Conservation (phyloP, 2,888 invertebrate genomes). For the Melipona beecheii region DNA sequence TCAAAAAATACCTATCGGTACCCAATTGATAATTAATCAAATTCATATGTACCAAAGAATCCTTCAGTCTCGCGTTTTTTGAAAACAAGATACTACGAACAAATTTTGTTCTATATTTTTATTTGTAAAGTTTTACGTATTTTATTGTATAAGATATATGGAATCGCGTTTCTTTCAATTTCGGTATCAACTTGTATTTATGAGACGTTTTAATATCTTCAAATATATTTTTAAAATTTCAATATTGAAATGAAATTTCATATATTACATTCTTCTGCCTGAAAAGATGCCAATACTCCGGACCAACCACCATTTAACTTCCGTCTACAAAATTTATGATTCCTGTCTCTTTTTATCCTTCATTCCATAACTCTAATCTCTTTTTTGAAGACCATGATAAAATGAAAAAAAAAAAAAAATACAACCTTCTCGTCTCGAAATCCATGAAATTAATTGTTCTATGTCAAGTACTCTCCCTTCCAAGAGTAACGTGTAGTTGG, state of each 20-base stretch:
- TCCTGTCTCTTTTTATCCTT: not conserved
- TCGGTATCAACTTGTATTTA: not conserved
- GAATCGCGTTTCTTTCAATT: not conserved
- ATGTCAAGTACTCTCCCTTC: too few relatives aligned
- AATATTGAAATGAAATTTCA: not conserved
- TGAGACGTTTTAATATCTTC: not conserved
- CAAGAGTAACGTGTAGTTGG: not conserved
- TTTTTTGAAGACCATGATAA: not conserved
- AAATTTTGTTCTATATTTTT: not conserved
- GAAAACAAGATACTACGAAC: too few relatives aligned
- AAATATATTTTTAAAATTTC: not conserved
- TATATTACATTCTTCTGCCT: not conserved
- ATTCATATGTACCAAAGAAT: too few relatives aligned
- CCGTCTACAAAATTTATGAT: not conserved
- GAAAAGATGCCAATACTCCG: not conserved
- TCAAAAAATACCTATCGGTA: not conserved
- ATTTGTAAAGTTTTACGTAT: too few relatives aligned
- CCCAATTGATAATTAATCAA: not conserved
- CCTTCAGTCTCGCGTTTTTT: too few relatives aligned
- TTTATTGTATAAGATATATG: too few relatives aligned
- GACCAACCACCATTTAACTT: not conserved
- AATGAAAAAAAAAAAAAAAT: not conserved
- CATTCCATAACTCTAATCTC: not conserved
- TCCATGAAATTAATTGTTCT: conserved; percentile 1
- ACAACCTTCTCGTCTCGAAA: not conserved